Evolutionary conservation across 2,797 vertebrate genomes (phyloP).

Genomic region (Megaceryle alcyon): DNA sequence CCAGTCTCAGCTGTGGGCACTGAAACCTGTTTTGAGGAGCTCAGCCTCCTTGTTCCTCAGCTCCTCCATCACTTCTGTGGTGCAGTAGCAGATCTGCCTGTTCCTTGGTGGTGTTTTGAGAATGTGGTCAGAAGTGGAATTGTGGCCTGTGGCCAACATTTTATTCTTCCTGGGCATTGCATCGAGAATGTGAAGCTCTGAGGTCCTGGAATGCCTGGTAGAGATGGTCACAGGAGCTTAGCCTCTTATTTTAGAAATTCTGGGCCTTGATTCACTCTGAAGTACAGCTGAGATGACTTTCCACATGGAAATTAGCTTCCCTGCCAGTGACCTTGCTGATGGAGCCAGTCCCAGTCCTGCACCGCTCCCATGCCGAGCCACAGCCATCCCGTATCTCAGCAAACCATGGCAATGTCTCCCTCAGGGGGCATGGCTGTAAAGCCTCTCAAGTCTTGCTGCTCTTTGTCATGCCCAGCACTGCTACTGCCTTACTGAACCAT

Average conservation of each 20-base stretch:
- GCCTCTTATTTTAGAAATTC: background rate
- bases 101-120: background rate
- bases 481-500: background rate
- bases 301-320: background rate
- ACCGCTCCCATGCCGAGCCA: fast-evolving
- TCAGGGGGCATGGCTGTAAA: background rate
- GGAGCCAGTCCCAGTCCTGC: background rate
- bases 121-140: background rate
- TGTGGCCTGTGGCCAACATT: background rate
- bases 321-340: background rate
- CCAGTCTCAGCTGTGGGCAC: background rate
- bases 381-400: background rate
- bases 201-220: background rate
- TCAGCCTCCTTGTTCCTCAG: background rate
- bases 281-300: background rate
- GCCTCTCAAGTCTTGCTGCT: background rate
- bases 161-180: background rate
- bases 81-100: background rate
- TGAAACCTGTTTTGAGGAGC: background rate
- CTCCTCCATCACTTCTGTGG: background rate
- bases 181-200: background rate
- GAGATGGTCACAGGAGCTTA: background rate
- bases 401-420: background rate
- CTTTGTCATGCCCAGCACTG: background rate
- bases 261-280: background rate